Percentiles rank a stretch among this genome's conserved stretches.
phyloP scores from a whole-genome alignment of 2,888 invertebrate species.

The Pristionchus exspectatus region DNA sequence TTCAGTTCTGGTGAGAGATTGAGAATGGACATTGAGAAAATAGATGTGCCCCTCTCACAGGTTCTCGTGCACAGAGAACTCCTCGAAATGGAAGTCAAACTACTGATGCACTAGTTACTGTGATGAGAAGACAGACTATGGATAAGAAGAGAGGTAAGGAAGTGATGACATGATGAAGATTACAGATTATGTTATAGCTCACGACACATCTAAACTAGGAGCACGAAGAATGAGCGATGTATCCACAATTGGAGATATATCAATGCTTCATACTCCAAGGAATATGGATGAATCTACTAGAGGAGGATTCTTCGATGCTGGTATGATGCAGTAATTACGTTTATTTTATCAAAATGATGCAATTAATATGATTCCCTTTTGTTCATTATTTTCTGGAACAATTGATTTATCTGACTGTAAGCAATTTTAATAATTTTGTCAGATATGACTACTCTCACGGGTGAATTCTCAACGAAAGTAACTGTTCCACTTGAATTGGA shows the following conservation, averaged over 20 bases:
- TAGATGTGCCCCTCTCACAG: background rate
- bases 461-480: constrained; percentile 43
- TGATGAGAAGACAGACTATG: constrained; percentile 52
- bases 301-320: constrained; percentile 42
- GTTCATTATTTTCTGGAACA: background rate
- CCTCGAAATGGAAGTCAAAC: constrained; percentile 28
- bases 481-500: constrained; percentile 36
- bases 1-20: constrained; percentile 45
- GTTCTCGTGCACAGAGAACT: constrained; percentile 46
- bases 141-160: constrained; percentile 41
- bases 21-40: too few species aligned
- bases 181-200: background rate
- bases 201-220: background rate
- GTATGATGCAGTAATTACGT: background rate
- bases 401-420: background rate
- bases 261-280: constrained; percentile 26
- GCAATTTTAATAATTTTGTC: background rate
- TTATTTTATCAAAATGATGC: background rate
- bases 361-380: background rate
- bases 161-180: background rate
- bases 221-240: constrained; percentile 50
- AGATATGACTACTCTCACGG: constrained; percentile 18
- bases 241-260: constrained; percentile 31
- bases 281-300: constrained; percentile 7
- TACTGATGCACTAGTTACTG: constrained; percentile 43